phyloP scores from a whole-genome alignment of 2,113 vertebrate genomes.

The Neomonachus schauinslandi region DNA sequence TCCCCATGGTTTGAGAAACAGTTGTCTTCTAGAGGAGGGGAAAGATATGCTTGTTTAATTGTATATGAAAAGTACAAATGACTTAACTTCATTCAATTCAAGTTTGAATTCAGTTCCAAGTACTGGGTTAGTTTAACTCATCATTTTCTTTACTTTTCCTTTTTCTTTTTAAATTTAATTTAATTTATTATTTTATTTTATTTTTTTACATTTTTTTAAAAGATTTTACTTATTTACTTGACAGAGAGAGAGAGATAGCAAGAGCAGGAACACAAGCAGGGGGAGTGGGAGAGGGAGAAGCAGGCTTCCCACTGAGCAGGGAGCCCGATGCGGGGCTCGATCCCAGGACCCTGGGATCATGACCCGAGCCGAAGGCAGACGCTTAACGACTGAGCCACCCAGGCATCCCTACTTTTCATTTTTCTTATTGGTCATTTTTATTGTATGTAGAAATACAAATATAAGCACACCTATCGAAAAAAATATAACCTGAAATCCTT shows the following conservation, averaged over 20 bases:
- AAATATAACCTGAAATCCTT: neutral
- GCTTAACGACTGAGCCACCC: no score
- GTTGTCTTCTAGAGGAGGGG: neutral
- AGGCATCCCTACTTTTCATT: neutral
- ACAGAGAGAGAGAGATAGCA: no score
- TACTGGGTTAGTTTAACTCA: neutral
- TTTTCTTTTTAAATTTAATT: neutral
- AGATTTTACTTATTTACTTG: no score
- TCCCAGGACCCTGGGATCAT: no score
- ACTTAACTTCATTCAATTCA: conserved; percentile 12
- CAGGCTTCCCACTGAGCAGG: no score
- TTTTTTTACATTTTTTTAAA: no score
- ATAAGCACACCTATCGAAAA: neutral
- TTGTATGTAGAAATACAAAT: neutral
- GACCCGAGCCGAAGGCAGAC: no score
- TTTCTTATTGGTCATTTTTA: conserved; percentile 28
- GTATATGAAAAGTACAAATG: neutral
- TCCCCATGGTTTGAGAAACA: neutral
- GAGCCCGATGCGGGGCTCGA: no score
- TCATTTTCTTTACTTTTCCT: neutral
- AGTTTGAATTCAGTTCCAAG: neutral
- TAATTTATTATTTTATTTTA: no score
- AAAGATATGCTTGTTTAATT: neutral
- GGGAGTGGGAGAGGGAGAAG: no score
- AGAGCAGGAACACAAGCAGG: no score